A percentile compares a stretch with the other conserved stretches of the same genome.
phyloP scores from a whole-genome alignment of 37 sponge, comb jelly and placozoan species.

The Chondrosia reniformis region DNA sequence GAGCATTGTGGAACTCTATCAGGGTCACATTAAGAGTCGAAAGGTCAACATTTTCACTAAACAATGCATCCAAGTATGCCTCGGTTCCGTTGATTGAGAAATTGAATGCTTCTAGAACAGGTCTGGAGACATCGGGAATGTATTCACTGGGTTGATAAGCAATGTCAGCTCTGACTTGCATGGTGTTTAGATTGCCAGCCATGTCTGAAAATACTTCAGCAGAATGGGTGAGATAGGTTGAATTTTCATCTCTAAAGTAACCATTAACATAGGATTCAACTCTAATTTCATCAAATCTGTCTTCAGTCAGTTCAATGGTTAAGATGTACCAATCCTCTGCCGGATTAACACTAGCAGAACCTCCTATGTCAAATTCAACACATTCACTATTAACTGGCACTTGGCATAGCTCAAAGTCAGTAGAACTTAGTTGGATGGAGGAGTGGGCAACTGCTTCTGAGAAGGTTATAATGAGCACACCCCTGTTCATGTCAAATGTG shows the following conservation, averaged over 20 bases:
- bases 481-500: conserved; percentile 64
- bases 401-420: not conserved
- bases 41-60: conserved; percentile 64
- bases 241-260: not conserved
- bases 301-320: conserved; percentile 49
- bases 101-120: conserved; percentile 43
- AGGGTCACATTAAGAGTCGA: conserved; percentile 35
- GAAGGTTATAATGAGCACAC: conserved; percentile 68
- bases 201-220: conserved; percentile 51
- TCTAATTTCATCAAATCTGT: not conserved
- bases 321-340: conserved; percentile 75
- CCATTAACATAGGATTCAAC: not conserved
- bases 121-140: conserved; percentile 56
- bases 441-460: conserved; percentile 47
- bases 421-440: conserved; percentile 15
- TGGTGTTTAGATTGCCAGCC: conserved; percentile 42
- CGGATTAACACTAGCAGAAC: not conserved
- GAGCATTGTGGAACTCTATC: conserved; percentile 67
- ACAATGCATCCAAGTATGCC: conserved; percentile 40
- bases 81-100: conserved; percentile 29
- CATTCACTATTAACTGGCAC: not conserved
- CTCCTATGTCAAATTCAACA: no score
- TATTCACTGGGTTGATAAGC: conserved; percentile 25
- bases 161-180: not conserved
- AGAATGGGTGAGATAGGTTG: conserved; percentile 61